A percentile compares a stretch with the other conserved stretches of the same genome.
Conservation (phyloP, 2,888 invertebrate genomes). For the Microchrysa polita region DNA sequence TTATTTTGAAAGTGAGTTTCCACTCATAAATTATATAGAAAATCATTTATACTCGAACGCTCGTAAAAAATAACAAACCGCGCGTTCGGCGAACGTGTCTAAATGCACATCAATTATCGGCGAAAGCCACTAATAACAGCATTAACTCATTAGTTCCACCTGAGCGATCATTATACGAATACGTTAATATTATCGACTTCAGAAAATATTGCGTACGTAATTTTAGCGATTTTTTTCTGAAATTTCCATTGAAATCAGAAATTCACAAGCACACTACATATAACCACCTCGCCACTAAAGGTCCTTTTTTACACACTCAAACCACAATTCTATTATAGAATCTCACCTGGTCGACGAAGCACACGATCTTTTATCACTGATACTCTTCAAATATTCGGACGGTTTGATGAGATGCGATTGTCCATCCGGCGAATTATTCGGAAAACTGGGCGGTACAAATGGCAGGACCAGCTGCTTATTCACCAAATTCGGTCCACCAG, state of each 20-base stretch:
- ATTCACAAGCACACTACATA: neutral
- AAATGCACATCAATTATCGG: neutral
- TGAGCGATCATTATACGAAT: neutral
- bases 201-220: too few relatives aligned
- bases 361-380: constrained; percentile 71
- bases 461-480: constrained; percentile 87
- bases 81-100: too few relatives aligned
- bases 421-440: constrained; percentile 72
- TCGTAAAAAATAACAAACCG: too few relatives aligned
- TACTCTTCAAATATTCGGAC: constrained; percentile 89
- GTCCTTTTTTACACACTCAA: neutral
- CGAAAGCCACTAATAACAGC: neutral
- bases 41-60: too few relatives aligned
- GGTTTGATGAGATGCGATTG: constrained; percentile 90
- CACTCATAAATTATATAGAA: too few relatives aligned
- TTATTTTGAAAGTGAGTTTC: too few relatives aligned
- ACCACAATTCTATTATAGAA: too few relatives aligned
- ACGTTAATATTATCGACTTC: neutral
- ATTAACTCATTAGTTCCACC: neutral
- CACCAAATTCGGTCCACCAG: constrained; percentile 72
- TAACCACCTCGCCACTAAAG: neutral
- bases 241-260: neutral
- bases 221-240: neutral
- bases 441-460: constrained; percentile 92
- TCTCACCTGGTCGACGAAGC: constrained; percentile 65